These are phyloP conservation scores for Gisinianus flammeolus DNA, from an alignment of 2,888 invertebrate species.

Conservation along the genomic window DNA sequence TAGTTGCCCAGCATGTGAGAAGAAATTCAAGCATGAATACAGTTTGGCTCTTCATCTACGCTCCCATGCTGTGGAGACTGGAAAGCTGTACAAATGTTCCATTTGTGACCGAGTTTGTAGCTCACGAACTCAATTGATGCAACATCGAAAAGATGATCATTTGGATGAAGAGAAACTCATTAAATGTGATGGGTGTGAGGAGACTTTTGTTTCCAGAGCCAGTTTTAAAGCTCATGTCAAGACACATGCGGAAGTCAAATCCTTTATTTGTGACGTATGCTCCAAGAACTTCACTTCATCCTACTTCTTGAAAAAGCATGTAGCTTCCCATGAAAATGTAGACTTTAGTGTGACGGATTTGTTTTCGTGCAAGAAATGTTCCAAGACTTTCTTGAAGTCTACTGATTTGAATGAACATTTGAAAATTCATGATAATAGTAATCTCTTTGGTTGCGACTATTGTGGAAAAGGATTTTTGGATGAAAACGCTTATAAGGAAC, in stretches of 20 bases:
- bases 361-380: slow-evolving; percentile 44
- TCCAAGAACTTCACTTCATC: slow-evolving; percentile 31
- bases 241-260: slow-evolving; percentile 27
- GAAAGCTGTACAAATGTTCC: slow-evolving; percentile 44
- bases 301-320: slow-evolving; percentile 35
- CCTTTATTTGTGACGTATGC: slow-evolving; percentile 37
- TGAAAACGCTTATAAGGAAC: slow-evolving; percentile 15
- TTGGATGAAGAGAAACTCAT: slow-evolving; percentile 37
- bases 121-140: slow-evolving; percentile 37
- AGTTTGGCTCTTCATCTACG: slow-evolving; percentile 35
- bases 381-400: slow-evolving; percentile 41
- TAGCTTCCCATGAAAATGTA: slow-evolving; percentile 35
- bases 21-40: slow-evolving; percentile 35
- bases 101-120: slow-evolving; percentile 42
- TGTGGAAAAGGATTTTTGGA: slow-evolving; percentile 37
- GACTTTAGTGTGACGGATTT: slow-evolving; percentile 42
- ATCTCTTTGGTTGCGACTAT: slow-evolving; percentile 33
- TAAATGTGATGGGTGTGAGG: slow-evolving; percentile 37
- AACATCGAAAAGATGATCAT: slow-evolving; percentile 40
- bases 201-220: slow-evolving; percentile 25
- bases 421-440: slow-evolving; percentile 34
- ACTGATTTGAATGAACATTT: slow-evolving; percentile 44
- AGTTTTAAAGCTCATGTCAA: slow-evolving; percentile 36
- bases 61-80: slow-evolving; percentile 38
- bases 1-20: slow-evolving; percentile 41